Percentiles rank a stretch among this genome's conserved stretches.
phyloP scores from a whole-genome alignment of 2,888 invertebrate species.

The Hoplodrina ambigua region DNA sequence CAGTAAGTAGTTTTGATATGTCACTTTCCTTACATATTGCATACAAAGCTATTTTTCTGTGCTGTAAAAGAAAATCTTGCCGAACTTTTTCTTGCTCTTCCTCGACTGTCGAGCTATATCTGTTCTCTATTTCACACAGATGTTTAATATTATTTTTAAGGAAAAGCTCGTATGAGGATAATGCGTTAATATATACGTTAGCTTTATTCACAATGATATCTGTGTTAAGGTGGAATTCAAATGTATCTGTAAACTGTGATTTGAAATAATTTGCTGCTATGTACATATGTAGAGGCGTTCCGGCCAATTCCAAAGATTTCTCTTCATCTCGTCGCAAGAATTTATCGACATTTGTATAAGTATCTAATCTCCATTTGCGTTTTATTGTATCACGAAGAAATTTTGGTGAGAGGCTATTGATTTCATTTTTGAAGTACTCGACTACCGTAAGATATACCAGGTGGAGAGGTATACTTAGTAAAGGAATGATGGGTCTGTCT shows the following conservation, averaged over 20 bases:
- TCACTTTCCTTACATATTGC: slow-evolving; percentile 68
- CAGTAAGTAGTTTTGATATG: slow-evolving; percentile 62
- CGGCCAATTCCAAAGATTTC: slow-evolving; percentile 62
- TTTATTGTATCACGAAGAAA: slow-evolving; percentile 62
- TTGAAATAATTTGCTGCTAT: slow-evolving; percentile 69
- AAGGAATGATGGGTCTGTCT: slow-evolving; percentile 57
- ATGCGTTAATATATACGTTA: slow-evolving; percentile 61
- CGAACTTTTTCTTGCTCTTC: slow-evolving; percentile 41
- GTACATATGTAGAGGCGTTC: slow-evolving; percentile 72
- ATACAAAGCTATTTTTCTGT: slow-evolving; percentile 70
- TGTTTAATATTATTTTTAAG: slow-evolving; percentile 65
- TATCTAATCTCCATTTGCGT: slow-evolving; percentile 59
- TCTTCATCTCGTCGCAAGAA: slow-evolving; percentile 61
- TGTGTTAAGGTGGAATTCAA: slow-evolving; percentile 59
- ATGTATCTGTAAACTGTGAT: slow-evolving; percentile 63
- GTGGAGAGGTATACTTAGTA: slow-evolving; percentile 67
- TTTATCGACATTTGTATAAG: slow-evolving; percentile 60
- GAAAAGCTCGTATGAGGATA: slow-evolving; percentile 64
- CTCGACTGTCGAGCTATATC: slow-evolving; percentile 26
- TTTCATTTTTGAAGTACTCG: slow-evolving; percentile 66
- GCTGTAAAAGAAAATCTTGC: slow-evolving; percentile 61
- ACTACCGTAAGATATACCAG: slow-evolving; percentile 62
- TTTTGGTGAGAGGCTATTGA: slow-evolving; percentile 60
- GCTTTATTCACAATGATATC: slow-evolving; percentile 57
- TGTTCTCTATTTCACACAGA: slow-evolving; percentile 47